phyloP scores from a whole-genome alignment of 2,113 vertebrate genomes.

The Chlorodrepanis virens region DNA sequence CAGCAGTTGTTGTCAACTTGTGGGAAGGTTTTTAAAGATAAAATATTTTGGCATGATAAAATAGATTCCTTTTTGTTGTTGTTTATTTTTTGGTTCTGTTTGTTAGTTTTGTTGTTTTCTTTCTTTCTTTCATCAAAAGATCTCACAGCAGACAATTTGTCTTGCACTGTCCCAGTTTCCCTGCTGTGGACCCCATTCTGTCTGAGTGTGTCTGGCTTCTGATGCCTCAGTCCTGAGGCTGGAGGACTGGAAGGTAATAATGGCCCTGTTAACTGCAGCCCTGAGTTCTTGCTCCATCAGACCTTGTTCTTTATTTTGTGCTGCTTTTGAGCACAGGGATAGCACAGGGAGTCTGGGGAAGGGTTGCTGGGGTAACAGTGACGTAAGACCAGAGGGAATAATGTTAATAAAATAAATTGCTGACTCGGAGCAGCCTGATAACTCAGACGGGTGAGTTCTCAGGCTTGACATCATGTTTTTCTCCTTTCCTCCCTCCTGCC shows the following conservation, averaged over 20 bases:
- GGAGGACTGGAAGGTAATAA: not conserved
- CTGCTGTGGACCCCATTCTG: not conserved
- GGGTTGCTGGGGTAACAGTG: constrained; percentile 30
- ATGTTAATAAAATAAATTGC: constrained; percentile 60
- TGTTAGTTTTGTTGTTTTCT: not conserved
- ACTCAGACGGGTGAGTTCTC: constrained; percentile 12
- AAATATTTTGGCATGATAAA: not conserved
- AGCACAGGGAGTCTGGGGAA: constrained; percentile 10
- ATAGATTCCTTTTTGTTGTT: not conserved
- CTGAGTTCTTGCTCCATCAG: not conserved
- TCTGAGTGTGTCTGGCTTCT: not conserved
- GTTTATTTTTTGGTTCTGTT: not conserved
- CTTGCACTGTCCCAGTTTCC: not conserved
- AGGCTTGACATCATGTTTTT: constrained; percentile 35
- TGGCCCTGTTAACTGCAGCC: not conserved
- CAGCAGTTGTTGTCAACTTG: not conserved
- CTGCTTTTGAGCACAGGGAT: not conserved
- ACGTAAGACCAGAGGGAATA: constrained; percentile 15
- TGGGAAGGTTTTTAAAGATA: not conserved
- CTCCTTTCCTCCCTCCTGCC: not conserved
- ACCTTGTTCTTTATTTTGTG: not conserved
- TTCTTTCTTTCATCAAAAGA: not conserved
- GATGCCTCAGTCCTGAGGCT: not conserved
- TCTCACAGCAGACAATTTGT: not conserved
- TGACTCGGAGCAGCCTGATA: constrained; percentile 40